Evolutionary conservation across 2,888 invertebrate genomes (phyloP).

Genomic region (Brenthis daphne): DNA sequence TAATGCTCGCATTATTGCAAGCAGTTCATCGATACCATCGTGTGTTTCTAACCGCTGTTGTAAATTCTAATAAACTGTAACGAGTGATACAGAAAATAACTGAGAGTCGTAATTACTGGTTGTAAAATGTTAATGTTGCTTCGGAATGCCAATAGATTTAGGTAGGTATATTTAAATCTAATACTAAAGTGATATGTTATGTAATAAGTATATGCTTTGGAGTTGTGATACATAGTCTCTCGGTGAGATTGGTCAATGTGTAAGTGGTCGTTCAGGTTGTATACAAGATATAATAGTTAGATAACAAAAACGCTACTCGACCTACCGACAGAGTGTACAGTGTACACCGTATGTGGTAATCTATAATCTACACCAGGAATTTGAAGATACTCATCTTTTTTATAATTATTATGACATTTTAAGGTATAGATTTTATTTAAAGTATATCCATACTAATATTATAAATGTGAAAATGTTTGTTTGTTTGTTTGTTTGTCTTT

Average conservation of each 20-base stretch:
- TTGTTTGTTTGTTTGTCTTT: too few species aligned
- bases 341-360: slow-evolving; percentile 6
- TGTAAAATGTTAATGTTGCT: slow-evolving; percentile 11
- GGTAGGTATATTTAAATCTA: slow-evolving; percentile 14
- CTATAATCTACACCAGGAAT: slow-evolving; percentile 7
- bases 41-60: slow-evolving; percentile 12
- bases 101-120: slow-evolving; percentile 6
- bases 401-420: slow-evolving; percentile 2
- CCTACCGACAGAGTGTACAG: slow-evolving; percentile 48
- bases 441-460: too few species aligned
- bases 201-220: not conserved
- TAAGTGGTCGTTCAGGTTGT: slow-evolving; percentile 39
- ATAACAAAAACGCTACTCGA: slow-evolving; percentile 70
- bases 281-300: slow-evolving; percentile 43
- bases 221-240: not conserved
- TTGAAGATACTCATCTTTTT: slow-evolving; percentile 8
- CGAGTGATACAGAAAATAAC: slow-evolving; percentile 10
- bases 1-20: slow-evolving; percentile 32
- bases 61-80: slow-evolving; percentile 16
- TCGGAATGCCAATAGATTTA: slow-evolving; percentile 8
- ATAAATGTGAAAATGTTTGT: too few species aligned
- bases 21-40: slow-evolving; percentile 22
- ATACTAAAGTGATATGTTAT: not conserved
- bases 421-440: too few species aligned
- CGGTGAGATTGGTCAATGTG: slow-evolving; percentile 58